These are phyloP conservation scores for Oligia latruncula DNA, from an alignment of 2,888 invertebrate species.

Conservation along the genomic window DNA sequence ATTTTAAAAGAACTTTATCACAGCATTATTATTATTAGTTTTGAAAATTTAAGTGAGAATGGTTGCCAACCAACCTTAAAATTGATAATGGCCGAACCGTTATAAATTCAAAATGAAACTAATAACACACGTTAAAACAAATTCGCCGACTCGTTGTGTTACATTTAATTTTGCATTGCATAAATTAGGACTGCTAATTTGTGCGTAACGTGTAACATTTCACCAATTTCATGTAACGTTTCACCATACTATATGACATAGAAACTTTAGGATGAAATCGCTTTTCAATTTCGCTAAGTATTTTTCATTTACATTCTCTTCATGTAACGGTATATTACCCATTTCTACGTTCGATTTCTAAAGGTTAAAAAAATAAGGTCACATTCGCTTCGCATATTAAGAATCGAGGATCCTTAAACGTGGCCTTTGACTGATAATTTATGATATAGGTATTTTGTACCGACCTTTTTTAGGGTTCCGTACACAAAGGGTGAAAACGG, in stretches of 20 bases:
- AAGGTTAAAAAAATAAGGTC: slow-evolving; percentile 23
- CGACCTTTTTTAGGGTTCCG: no score
- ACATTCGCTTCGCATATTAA: slow-evolving; percentile 9
- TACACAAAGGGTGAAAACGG: no score
- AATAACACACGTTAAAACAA: not conserved
- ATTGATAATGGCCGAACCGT: no score
- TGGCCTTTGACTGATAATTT: slow-evolving; percentile 12
- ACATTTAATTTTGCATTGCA: not conserved
- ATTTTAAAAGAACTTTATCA: not conserved
- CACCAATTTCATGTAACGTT: not conserved
- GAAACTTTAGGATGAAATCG: slow-evolving; percentile 3
- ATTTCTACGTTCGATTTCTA: not conserved
- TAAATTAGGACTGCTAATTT: not conserved
- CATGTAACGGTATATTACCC: not conserved
- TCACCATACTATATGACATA: not conserved
- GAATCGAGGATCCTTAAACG: slow-evolving; percentile 3
- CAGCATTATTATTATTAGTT: no score
- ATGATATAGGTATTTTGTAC: no score
- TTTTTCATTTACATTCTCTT: not conserved
- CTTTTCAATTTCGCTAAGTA: not conserved
- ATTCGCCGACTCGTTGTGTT: not conserved
- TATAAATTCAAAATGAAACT: no score
- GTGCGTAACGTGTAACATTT: no score
- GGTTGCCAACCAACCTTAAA: no score
- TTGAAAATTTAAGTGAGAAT: no score